Evolutionary conservation across 1,140 invertebrate species (phyloP), one percentile per base, ranked within the genome.

Genomic region (Scaptomyza montana): DNA sequence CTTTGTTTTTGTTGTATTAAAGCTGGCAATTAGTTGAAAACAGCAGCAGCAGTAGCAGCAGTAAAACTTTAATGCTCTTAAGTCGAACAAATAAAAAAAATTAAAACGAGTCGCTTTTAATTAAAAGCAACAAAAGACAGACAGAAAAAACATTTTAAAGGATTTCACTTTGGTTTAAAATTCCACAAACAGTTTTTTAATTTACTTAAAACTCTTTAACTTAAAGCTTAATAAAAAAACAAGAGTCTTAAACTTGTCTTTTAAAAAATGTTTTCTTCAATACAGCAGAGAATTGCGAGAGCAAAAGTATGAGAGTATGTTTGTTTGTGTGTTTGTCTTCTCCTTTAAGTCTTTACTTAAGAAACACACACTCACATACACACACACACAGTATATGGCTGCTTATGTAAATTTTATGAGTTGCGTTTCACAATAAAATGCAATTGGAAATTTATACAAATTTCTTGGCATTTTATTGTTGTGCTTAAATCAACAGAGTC

Each of bases 391-490:
- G 5, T 6, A 12, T 28, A 55, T 12, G 30, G 19, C 45, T 65
- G 64, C 28, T 73, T 85, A 85, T 86, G 81, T 51, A 86, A 86
- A 85, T 85, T 80, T 85, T 67, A 80, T 71, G 80, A 63, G 59
- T 45, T 62, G 0, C 36, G 74, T 74, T 46, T 64, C 56, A 74
- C 81, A 87, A 86, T 86, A 86, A 86, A 86, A 86, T 86, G 81
- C 82, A 87, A 86, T 81, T 76, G 81, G 82, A 86, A 86, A 86
- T 86, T 86, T 86, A 86, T 86, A 81, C 81, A 86, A 86, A 86
- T 86, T 75, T 87, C 71, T 66, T 72, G 69, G 64, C 71, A 81
- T 78, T 85, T 81, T 85, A 81, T 87, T 80, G 77, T 80, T 84
- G 76, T 76, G 60, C 64, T 80, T 74, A 77, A 63, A 61, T 77